These are phyloP conservation scores for Caenorhabditis uteleia DNA, from an alignment of 2,888 invertebrate species.

Conservation along the genomic window DNA sequence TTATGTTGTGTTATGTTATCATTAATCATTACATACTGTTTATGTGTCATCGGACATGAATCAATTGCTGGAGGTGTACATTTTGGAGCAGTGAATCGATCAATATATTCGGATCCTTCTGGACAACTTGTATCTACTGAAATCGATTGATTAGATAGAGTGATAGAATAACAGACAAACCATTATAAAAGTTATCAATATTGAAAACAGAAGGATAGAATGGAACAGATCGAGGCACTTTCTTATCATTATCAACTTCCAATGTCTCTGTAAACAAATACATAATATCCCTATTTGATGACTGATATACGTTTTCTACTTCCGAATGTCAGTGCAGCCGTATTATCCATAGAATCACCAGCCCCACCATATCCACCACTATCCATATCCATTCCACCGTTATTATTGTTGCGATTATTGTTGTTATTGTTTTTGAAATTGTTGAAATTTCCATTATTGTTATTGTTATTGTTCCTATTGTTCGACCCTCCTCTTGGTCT, in stretches of 20 bases:
- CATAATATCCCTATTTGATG: background rate
- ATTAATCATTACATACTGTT: constrained; percentile 14
- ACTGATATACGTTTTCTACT: constrained; percentile 22
- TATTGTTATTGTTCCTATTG: constrained; percentile 7
- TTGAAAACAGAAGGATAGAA: constrained; percentile 18
- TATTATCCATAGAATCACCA: constrained; percentile 1
- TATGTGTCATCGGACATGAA: constrained; percentile 50
- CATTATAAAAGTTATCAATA: too few relatives aligned
- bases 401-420: too few relatives aligned
- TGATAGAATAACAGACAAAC: too few relatives aligned
- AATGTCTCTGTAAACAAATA: background rate
- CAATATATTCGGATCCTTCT: constrained; percentile 37
- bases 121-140: constrained; percentile 22
- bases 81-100: constrained; percentile 31
- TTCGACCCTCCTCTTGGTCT: background rate
- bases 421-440: background rate
- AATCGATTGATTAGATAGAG: too few relatives aligned
- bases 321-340: constrained; percentile 15
- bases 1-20: background rate
- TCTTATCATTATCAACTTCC: constrained; percentile 1
- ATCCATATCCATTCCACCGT: constrained; percentile 4
- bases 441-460: constrained; percentile 8
- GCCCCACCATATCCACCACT: constrained; percentile 4
- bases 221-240: constrained; percentile 33
- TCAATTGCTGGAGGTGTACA: constrained; percentile 49